These are phyloP conservation scores for Machimus atricapillus DNA, from an alignment of 2,888 invertebrate genomes.

Conservation along the genomic window DNA sequence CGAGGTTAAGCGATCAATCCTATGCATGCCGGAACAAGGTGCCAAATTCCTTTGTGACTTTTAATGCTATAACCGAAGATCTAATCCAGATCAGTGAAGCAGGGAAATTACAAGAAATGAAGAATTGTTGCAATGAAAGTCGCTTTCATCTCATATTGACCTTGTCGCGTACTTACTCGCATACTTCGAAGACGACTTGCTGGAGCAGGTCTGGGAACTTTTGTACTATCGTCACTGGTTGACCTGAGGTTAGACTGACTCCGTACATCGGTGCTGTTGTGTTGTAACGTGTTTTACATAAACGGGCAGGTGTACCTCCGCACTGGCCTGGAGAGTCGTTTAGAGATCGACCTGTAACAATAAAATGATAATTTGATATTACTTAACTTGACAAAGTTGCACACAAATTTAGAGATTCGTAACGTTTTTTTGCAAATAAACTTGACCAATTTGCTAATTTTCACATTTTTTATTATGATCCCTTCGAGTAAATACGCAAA, in stretches of 20 bases:
- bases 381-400: no score
- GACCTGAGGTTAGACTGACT: slow-evolving; percentile 90
- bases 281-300: slow-evolving; percentile 89
- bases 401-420: no score
- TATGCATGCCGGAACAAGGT: slow-evolving; percentile 39
- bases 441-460: no score
- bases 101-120: slow-evolving; percentile 41
- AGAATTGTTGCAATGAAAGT: slow-evolving; percentile 45
- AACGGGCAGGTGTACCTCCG: slow-evolving; percentile 74
- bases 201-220: slow-evolving; percentile 92
- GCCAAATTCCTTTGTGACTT: slow-evolving; percentile 32
- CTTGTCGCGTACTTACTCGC: slow-evolving; percentile 74
- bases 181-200: slow-evolving; percentile 91
- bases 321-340: slow-evolving; percentile 59
- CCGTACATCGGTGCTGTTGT: slow-evolving; percentile 95
- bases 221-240: slow-evolving; percentile 92
- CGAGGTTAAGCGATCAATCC: neutral
- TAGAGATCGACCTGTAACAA: slow-evolving; percentile 59
- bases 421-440: no score
- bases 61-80: neutral
- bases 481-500: no score
- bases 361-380: neutral
- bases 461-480: no score
- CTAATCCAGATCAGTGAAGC: slow-evolving; percentile 46
- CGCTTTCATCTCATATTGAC: slow-evolving; percentile 31